These are phyloP conservation scores for Stegophylla sp. DNA, from an alignment of 2,888 invertebrate species.

Conservation along the genomic window DNA sequence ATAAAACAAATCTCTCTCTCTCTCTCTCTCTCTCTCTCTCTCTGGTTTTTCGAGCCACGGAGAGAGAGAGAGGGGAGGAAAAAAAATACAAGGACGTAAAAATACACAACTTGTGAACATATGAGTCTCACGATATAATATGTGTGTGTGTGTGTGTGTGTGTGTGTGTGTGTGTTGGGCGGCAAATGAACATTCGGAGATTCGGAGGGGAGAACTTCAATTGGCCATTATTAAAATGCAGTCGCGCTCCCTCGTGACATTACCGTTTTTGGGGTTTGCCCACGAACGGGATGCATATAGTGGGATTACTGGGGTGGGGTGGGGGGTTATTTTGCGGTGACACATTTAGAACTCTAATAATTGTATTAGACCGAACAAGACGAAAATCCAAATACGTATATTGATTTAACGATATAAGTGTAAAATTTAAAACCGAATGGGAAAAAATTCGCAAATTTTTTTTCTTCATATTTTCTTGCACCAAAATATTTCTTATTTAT, in stretches of 20 bases:
- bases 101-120: conserved; percentile 17
- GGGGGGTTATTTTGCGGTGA: conserved; percentile 25
- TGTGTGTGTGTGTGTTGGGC: neutral
- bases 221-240: conserved; percentile 40
- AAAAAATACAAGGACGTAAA: conserved; percentile 3
- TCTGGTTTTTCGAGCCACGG: neutral
- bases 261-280: conserved; percentile 19
- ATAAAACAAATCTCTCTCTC: conserved; percentile 21
- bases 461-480: no score
- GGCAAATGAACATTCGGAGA: neutral
- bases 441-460: no score
- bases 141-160: neutral
- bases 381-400: neutral
- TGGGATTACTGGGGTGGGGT: neutral
- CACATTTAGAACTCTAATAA: conserved; percentile 8
- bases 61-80: no score
- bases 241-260: conserved; percentile 23
- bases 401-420: neutral
- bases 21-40: neutral
- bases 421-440: no score
- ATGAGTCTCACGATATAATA: conserved; percentile 7
- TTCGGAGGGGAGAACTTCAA: conserved; percentile 44
- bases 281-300: neutral
- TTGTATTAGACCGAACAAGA: conserved; percentile 20
- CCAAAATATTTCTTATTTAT: no score